A percentile compares a stretch with the other conserved stretches of the same genome.
phyloP scores from a whole-genome alignment of 53 echinoderm and acorn worm genomes.

The Stichopus horrens region DNA sequence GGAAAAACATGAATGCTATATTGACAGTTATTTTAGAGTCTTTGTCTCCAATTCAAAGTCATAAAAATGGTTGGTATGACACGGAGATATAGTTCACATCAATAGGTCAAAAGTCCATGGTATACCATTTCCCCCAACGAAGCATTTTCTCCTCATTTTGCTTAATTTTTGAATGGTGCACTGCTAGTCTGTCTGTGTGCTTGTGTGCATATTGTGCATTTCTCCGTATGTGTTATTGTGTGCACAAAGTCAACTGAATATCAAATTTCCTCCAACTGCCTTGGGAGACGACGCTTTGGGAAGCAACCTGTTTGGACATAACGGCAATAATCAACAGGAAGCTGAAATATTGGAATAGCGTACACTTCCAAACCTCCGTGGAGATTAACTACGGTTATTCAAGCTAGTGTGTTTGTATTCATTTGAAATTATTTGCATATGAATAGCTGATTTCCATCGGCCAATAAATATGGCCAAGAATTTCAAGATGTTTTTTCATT shows the following conservation, averaged over 20 bases:
- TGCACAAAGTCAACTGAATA: constrained; percentile 3
- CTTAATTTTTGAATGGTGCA: no score
- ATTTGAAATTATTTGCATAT: background rate
- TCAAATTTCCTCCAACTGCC: constrained; percentile 2
- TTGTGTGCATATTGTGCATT: background rate
- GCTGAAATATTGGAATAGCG: constrained; percentile 27
- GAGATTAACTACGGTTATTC: background rate
- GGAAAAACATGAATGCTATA: no score
- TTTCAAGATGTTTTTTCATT: no score
- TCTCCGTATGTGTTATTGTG: constrained; percentile 10
- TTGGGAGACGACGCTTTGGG: constrained; percentile 1
- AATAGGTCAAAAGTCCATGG: no score
- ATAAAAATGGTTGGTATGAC: no score
- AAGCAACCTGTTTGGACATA: constrained; percentile 30
- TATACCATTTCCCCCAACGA: no score
- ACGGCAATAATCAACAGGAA: background rate
- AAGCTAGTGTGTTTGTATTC: background rate
- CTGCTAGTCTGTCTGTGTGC: background rate
- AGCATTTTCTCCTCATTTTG: no score
- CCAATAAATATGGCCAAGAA: no score
- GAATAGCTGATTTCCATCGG: background rate
- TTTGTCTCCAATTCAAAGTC: no score
- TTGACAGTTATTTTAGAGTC: no score
- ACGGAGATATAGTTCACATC: no score
- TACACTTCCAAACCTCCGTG: background rate